These are phyloP conservation scores for Desmodus rotundus DNA, from an alignment of 2,113 vertebrate species.

Conservation along the genomic window DNA sequence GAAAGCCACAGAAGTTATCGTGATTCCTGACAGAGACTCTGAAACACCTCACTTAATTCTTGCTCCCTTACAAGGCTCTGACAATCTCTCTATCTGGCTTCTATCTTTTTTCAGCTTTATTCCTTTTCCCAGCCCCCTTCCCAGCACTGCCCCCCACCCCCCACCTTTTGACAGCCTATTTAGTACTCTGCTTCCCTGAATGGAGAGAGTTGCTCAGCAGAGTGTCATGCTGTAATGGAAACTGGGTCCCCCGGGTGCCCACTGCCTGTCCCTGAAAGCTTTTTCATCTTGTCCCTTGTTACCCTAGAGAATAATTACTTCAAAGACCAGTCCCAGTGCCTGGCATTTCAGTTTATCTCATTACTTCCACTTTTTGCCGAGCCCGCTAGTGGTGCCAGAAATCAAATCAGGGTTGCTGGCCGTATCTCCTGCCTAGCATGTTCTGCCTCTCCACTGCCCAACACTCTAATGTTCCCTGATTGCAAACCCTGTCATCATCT, in stretches of 20 bases:
- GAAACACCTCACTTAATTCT: not conserved
- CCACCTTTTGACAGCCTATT: slow-evolving; percentile 1
- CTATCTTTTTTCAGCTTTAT: not conserved
- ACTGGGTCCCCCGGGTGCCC: slow-evolving; percentile 54
- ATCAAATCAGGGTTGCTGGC: slow-evolving; percentile 78
- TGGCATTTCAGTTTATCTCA: slow-evolving; percentile 78
- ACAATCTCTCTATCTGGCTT: not conserved
- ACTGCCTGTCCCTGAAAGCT: slow-evolving; percentile 69
- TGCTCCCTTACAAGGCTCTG: not conserved
- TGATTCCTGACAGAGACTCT: not conserved
- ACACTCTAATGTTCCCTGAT: slow-evolving; percentile 78
- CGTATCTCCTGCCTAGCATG: slow-evolving; percentile 56
- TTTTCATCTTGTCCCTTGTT: slow-evolving; percentile 75
- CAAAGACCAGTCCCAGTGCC: slow-evolving; percentile 76
- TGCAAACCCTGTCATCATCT: slow-evolving; percentile 78
- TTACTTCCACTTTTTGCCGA: slow-evolving; percentile 75
- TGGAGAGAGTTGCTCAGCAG: slow-evolving; percentile 22
- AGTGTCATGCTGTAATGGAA: slow-evolving; percentile 67
- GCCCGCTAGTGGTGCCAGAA: slow-evolving; percentile 76
- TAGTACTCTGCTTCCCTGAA: not conserved
- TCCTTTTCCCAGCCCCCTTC: not conserved
- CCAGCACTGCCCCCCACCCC: not conserved
- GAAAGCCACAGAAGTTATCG: not conserved
- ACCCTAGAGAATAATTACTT: slow-evolving; percentile 80
- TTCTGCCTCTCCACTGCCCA: slow-evolving; percentile 65